Evolutionary conservation across 2,797 vertebrate species (phyloP).

Genomic region (Sebastes aleutianus): DNA sequence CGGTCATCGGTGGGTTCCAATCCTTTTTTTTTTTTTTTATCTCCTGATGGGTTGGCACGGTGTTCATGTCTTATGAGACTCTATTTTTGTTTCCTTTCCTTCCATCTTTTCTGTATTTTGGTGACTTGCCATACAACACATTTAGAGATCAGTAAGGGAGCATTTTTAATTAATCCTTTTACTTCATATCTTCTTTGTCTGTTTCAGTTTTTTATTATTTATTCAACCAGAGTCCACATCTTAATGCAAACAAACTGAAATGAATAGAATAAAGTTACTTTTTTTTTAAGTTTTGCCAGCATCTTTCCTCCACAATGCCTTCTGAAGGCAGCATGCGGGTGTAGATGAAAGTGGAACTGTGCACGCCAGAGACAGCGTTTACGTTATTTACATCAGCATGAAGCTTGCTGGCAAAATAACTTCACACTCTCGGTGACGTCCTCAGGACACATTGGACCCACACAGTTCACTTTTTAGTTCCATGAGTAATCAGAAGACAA

Average conservation of each 20-base stretch:
- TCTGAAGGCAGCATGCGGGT: background rate
- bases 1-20: conserved; percentile 26
- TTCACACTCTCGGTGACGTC: background rate
- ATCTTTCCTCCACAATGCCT: background rate
- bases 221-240: background rate
- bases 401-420: background rate
- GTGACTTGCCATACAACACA: background rate
- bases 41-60: background rate
- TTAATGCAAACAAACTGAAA: background rate
- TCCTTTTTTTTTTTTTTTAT: background rate
- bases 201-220: background rate
- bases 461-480: background rate
- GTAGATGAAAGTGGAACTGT: background rate
- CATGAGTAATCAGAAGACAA: background rate
- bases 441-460: background rate
- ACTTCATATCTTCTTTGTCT: background rate
- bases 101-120: background rate
- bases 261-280: background rate
- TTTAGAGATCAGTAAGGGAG: background rate
- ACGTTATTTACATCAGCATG: background rate
- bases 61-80: background rate
- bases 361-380: background rate
- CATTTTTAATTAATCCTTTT: background rate
- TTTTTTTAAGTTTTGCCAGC: background rate
- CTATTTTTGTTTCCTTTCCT: background rate